Percentiles rank a stretch among this genome's conserved stretches.
Conservation (phyloP, 2,888 invertebrate genomes). For the Phalera bucephala region DNA sequence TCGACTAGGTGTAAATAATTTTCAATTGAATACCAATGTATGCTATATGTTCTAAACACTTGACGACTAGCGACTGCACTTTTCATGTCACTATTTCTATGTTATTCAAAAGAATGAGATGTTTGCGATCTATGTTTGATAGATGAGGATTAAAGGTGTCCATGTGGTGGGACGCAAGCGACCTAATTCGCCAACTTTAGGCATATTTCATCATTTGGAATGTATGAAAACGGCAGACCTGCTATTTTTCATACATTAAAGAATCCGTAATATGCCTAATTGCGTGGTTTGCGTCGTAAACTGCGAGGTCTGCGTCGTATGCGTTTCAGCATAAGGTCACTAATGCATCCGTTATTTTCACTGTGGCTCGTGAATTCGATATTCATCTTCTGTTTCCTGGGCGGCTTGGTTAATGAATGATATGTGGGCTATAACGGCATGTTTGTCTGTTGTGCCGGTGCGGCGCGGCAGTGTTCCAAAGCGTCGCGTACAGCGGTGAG, state of each 20-base stretch:
- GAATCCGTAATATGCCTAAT: no score
- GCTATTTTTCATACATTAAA: no score
- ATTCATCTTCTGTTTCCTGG: slow-evolving; percentile 19
- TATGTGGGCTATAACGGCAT: slow-evolving; percentile 70
- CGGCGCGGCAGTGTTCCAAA: slow-evolving; percentile 93
- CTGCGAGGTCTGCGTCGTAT: no score
- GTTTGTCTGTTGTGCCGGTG: slow-evolving; percentile 81
- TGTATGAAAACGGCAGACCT: no score
- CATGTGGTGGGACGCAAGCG: no score
- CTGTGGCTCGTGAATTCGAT: slow-evolving; percentile 1
- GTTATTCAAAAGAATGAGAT: slow-evolving; percentile 9
- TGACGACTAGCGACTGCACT: not conserved
- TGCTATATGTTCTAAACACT: not conserved
- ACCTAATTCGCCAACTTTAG: no score
- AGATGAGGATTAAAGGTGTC: no score
- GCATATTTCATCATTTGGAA: no score
- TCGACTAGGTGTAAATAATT: not conserved
- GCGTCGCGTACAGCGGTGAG: slow-evolving; percentile 98
- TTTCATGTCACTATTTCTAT: not conserved
- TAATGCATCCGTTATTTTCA: slow-evolving; percentile 9
- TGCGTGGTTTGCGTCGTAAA: no score
- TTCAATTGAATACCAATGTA: not conserved
- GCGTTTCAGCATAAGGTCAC: no score
- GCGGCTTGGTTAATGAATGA: slow-evolving; percentile 31
- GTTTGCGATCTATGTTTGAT: not conserved